Conservation (phyloP, 2,797 vertebrate species). For the Gobio occitaniae region DNA sequence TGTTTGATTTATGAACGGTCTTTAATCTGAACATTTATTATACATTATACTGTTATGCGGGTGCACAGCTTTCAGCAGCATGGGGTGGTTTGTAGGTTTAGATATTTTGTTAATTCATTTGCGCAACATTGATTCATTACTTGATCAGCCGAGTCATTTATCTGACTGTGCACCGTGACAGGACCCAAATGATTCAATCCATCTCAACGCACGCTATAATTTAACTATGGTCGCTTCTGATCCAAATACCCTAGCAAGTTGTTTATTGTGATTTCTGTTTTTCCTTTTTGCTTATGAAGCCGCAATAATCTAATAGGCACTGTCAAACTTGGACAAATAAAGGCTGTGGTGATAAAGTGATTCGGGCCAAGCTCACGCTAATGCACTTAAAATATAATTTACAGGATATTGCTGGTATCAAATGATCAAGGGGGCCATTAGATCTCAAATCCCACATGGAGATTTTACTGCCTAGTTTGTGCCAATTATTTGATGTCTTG, state of each 20-base stretch:
- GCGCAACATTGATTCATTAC: conserved; percentile 49
- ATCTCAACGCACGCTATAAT: neutral
- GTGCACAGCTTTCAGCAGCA: neutral
- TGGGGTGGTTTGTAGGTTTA: conserved; percentile 30
- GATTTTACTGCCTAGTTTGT: neutral
- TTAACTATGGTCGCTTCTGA: conserved; percentile 17
- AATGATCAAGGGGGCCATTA: neutral
- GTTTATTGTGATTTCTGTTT: neutral
- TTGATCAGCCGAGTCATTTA: conserved; percentile 38
- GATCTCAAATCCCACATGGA: neutral
- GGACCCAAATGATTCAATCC: conserved; percentile 29
- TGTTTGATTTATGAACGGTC: conserved; percentile 28
- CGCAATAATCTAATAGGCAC: conserved; percentile 14
- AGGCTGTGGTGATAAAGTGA: conserved; percentile 7
- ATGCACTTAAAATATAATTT: conserved; percentile 34
- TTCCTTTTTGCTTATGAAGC: neutral
- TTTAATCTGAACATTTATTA: conserved; percentile 25
- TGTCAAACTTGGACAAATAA: conserved; percentile 7
- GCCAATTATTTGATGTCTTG: conserved; percentile 18
- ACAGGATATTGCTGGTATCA: conserved; percentile 15
- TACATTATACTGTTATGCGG: conserved; percentile 3
- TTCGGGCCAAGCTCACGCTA: neutral
- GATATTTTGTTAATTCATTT: conserved; percentile 39
- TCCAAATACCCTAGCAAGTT: conserved; percentile 15
- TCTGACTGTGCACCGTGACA: conserved; percentile 6